Percentiles rank a stretch among this genome's conserved stretches.
phyloP scores from a whole-genome alignment of 2,113 vertebrate genomes.

The Psittacara wagleri region DNA sequence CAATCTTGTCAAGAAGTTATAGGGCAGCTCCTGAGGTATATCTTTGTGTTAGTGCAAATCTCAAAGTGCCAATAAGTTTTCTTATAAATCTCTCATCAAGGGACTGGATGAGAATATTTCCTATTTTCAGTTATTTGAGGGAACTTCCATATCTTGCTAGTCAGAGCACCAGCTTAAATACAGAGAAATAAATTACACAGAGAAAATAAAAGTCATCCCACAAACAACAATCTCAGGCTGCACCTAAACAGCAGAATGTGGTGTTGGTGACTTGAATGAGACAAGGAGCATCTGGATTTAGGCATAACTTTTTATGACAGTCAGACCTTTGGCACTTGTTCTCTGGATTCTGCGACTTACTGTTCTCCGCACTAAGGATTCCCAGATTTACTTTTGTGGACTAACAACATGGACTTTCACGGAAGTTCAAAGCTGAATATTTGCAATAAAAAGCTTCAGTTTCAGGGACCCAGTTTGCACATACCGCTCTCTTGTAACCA shows the following conservation, averaged over 20 bases:
- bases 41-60: background rate
- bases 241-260: background rate
- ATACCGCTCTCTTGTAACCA: background rate
- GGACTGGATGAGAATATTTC: background rate
- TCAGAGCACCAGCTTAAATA: background rate
- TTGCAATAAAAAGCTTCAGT: background rate
- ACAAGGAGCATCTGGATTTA: background rate
- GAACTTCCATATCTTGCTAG: background rate
- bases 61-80: background rate
- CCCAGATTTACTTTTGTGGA: background rate
- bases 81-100: background rate
- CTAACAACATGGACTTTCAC: background rate
- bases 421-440: background rate
- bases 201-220: background rate
- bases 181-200: background rate
- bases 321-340: background rate
- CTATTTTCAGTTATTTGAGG: background rate
- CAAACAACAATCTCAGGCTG: background rate
- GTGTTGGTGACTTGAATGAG: background rate
- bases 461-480: background rate
- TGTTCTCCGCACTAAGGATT: background rate
- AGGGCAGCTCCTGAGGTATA: background rate
- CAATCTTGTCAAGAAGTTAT: background rate
- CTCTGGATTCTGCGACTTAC: background rate
- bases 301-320: background rate